phyloP scores from a whole-genome alignment of 2,113 vertebrate genomes.

The Tangachromis dhanisi region DNA sequence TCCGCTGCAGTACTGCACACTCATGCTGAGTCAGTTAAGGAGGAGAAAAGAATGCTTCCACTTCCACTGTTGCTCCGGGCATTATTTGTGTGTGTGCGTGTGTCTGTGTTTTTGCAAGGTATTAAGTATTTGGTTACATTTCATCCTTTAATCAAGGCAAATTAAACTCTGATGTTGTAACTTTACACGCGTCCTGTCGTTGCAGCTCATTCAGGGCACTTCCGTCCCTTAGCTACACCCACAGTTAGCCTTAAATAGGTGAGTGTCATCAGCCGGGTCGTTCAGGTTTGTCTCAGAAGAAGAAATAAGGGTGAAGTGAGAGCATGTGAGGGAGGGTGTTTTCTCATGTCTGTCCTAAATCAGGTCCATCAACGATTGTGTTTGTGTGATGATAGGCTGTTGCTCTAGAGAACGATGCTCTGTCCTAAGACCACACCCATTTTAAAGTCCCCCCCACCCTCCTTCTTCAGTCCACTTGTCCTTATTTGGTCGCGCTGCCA shows the following conservation, averaged over 20 bases:
- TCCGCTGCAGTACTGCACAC: not conserved
- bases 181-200: not conserved
- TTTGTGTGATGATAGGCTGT: not conserved
- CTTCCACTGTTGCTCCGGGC: not conserved
- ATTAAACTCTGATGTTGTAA: not conserved
- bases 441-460: not conserved
- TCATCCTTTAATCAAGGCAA: not conserved
- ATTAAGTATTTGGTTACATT: not conserved
- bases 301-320: not conserved
- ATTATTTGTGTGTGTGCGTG: not conserved
- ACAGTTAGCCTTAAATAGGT: not conserved
- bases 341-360: not conserved
- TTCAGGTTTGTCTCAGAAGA: not conserved
- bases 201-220: not conserved
- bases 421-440: conserved; percentile 25
- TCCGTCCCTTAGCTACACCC: not conserved
- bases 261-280: not conserved
- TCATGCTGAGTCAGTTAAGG: not conserved
- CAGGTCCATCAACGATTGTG: not conserved
- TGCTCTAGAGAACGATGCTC: conserved; percentile 3
- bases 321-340: not conserved
- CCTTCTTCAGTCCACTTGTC: not conserved
- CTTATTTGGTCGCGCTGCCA: conserved; percentile 53
- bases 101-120: not conserved
- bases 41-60: not conserved